Percentiles rank a stretch among this genome's conserved stretches.
These are phyloP conservation scores for Cryptoprocta ferox DNA, from an alignment of 2,797 vertebrate species.

Conservation along the genomic window DNA sequence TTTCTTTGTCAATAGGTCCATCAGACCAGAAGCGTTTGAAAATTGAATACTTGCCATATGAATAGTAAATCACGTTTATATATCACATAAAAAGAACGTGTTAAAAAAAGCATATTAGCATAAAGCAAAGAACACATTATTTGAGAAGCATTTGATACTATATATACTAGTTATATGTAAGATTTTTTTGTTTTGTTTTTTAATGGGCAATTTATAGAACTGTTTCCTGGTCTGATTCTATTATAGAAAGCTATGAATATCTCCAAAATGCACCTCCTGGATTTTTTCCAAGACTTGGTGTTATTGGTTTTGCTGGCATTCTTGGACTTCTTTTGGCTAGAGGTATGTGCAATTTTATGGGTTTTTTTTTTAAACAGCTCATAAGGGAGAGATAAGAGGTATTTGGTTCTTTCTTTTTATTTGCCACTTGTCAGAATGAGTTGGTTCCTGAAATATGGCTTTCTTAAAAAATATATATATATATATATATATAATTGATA, in stretches of 20 bases:
- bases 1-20: constrained; percentile 19
- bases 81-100: constrained; percentile 24
- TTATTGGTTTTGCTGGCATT: constrained; percentile 93
- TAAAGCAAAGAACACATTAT: constrained; percentile 46
- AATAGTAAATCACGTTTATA: constrained; percentile 28
- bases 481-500: not conserved
- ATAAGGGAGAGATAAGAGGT: not conserved
- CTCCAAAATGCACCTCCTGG: constrained; percentile 93
- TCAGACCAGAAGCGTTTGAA: constrained; percentile 38
- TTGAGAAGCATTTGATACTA: constrained; percentile 49
- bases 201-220: constrained; percentile 63
- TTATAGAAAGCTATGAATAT: constrained; percentile 90
- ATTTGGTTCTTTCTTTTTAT: constrained; percentile 38
- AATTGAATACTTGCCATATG: constrained; percentile 14
- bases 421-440: constrained; percentile 40
- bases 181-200: constrained; percentile 46
- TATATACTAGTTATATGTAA: not conserved
- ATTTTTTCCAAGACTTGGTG: constrained; percentile 93
- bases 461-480: not conserved
- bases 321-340: constrained; percentile 94
- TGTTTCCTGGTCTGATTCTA: constrained; percentile 76
- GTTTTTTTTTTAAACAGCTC: not conserved
- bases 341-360: constrained; percentile 86
- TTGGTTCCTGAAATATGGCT: constrained; percentile 35
- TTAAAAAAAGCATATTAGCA: not conserved